Evolutionary conservation across 2,888 invertebrate species (phyloP).

Genomic region (Biston betularia): DNA sequence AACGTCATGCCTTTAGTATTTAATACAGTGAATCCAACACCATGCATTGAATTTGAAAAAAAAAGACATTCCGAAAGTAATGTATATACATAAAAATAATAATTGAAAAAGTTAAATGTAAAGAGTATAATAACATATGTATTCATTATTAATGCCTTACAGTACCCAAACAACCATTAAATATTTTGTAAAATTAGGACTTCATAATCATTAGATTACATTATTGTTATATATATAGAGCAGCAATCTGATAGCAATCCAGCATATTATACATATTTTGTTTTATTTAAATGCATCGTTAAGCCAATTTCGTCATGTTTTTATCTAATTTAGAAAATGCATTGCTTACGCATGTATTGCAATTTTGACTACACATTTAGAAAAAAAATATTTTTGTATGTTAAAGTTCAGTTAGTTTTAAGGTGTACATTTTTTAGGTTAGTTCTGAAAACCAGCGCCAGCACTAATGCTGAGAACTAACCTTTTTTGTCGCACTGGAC

Average conservation of each 20-base stretch:
- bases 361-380: no score
- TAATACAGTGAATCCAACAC: constrained; percentile 15
- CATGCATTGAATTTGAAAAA: constrained; percentile 19
- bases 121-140: constrained; percentile 36
- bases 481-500: no score
- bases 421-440: no score
- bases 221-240: constrained; percentile 13
- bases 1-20: constrained; percentile 31
- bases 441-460: no score
- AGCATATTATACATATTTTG: constrained; percentile 10
- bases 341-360: background rate
- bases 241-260: constrained; percentile 17
- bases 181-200: constrained; percentile 2
- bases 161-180: constrained; percentile 17
- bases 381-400: no score
- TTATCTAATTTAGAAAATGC: background rate
- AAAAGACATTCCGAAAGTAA: constrained; percentile 9
- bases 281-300: constrained; percentile 1
- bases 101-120: constrained; percentile 17
- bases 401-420: no score
- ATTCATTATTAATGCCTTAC: constrained; percentile 45
- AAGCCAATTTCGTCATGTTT: constrained; percentile 20
- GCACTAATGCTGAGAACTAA: no score
- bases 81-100: constrained; percentile 10
- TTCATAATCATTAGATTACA: constrained; percentile 3